Base-by-base conservation (phyloP, 2,888 invertebrate species). In the Callimorpha dominula region DNA sequence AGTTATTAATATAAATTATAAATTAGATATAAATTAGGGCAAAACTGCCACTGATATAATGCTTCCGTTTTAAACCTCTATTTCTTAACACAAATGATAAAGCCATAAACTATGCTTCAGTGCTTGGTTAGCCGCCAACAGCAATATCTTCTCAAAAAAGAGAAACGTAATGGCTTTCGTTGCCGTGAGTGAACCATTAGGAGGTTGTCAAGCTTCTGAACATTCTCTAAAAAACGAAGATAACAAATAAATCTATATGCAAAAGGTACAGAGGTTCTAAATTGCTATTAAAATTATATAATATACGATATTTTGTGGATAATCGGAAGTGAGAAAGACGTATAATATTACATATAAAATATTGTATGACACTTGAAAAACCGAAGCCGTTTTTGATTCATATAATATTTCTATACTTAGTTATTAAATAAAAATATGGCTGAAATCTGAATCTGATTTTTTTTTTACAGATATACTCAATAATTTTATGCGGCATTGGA, bases 401-500 rank as follows among this genome's bases (percentile, higher is more conserved):
- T 11, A 49, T 12, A 49, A 11, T 12, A 11, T 49, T 12, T 9
- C 31, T 49, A 11, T 49, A 4, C 14, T 50, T 50, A 50, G 4
- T 50, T 50, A 50, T 50, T 50, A 5, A 5, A 50, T 11, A 31
- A 50, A 15, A 63, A 42, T 42, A 5, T 8, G 4, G 6, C 43
- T n/a, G 43, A 64, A 52, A 4, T 54, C 4, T n/a, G 11, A 20
- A 15, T n/a, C 14, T 14, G 7, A 4, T 50, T 11, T 50, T n/a
- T 42, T 14, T 3, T 67, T 95, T 96, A 78, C 90, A 97, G 97
- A 92, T 96, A 67, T 97, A 97, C 89, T 97, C 97, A 75, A 92
- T 97, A 50, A 90, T 95, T 73, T 90, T 97, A 65, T 96, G 97
- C 31, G 78, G 91, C 7, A 86, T 97, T 50, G 97, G 97, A 65